Evolutionary conservation across 1,140 invertebrate genomes (phyloP).

Genomic region (Diachasma alloeum): DNA sequence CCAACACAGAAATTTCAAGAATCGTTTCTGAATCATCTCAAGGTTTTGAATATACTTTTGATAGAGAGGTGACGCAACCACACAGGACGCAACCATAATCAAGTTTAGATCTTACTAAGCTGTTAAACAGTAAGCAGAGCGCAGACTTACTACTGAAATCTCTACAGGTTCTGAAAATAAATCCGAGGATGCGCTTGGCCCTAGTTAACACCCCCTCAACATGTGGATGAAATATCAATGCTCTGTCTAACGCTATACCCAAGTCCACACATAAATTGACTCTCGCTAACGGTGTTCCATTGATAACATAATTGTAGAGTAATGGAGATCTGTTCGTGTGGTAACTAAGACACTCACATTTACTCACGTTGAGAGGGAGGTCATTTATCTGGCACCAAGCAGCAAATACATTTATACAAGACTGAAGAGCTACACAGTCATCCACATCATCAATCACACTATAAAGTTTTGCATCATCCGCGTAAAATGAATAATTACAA

Average conservation of each 20-base stretch:
- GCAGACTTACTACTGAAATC: not conserved
- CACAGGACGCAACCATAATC: not conserved
- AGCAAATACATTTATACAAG: not conserved
- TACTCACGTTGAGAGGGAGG: not conserved
- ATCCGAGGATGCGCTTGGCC: not conserved
- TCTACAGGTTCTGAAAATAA: not conserved
- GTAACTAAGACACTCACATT: constrained; percentile 10
- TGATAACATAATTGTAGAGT: not conserved
- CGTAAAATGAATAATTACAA: constrained; percentile 15
- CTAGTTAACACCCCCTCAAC: not conserved
- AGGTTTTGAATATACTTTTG: not conserved
- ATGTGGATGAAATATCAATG: constrained; percentile 10
- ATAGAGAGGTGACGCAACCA: not conserved
- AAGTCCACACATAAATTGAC: constrained; percentile 10
- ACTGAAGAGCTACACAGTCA: constrained; percentile 16
- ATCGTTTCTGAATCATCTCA: not conserved
- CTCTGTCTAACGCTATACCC: constrained; percentile 9
- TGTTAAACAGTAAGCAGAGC: not conserved
- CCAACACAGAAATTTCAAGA: not conserved
- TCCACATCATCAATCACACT: too few species aligned
- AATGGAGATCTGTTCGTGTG: not conserved
- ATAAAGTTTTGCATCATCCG: constrained; percentile 27
- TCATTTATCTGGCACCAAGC: constrained; percentile 14
- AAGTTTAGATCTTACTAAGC: not conserved
- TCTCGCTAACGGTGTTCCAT: not conserved